Base-by-base conservation (phyloP, 2,888 invertebrate species). In the Xestia xanthographa region DNA sequence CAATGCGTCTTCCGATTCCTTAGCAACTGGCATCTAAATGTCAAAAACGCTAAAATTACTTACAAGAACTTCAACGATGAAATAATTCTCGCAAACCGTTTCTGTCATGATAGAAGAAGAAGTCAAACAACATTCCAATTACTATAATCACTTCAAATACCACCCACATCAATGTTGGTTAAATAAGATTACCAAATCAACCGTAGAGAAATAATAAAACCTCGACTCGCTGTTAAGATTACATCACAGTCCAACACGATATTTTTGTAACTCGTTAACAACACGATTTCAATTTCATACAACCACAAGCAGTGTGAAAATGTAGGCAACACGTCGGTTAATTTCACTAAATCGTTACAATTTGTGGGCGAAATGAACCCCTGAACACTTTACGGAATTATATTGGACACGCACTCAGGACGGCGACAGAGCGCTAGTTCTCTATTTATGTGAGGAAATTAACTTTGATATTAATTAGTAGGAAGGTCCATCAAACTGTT, bases 241-340 rank as follows among this genome's bases (percentile, higher is more conserved):
- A 85, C 84, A 84, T 85, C 84, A 75, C 68, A 72, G 75, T 79
- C 78, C 80, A 41, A 80, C 88, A 84, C 89, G 88, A 89, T 89
- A 91, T 91, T 92, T 92, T 91, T 87, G 88, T 90, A 86, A 91
- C 92, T 93, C 92, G 93, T 94, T 94, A 94, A 92, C 92, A 89
- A 90, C 94, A 94, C 94, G 94, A 94, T 94, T 94, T 95, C 94
- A 94, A 94, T 94, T 94, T 93, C 88, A 92, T 90, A 89, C 86
- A 79, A 87, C 84, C 87, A 86, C 90, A 87, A 90, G 90, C 90
- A 90, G 91, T 92, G 91, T 91, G 91, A 90, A 91, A 92, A 93
- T 92, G 91, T 89, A 90, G 87, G 89, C 87, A 91, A 91, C 91
- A 91, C 88, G 90, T 89, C 89, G 87, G 90, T 92, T 92, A 87